These are phyloP conservation scores for Sebastes aleutianus DNA, from an alignment of 2,797 vertebrate species.

Conservation along the genomic window DNA sequence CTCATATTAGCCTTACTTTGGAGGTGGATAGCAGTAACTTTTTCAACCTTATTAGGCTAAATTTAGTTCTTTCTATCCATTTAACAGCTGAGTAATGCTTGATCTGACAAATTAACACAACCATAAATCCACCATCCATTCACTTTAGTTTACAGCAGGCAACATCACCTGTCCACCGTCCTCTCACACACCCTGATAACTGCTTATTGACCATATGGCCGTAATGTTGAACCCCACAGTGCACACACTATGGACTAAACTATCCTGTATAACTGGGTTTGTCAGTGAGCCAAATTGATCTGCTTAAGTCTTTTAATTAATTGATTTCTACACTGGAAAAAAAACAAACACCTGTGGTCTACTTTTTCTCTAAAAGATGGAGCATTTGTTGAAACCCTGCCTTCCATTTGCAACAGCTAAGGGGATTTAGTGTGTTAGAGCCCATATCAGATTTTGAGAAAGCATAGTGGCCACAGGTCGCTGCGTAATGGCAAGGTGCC, in stretches of 20 bases:
- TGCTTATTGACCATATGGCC: slow-evolving; percentile 14
- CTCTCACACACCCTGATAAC: slow-evolving; percentile 17
- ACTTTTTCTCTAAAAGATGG: not conserved
- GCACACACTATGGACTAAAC: slow-evolving; percentile 3
- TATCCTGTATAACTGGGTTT: slow-evolving; percentile 27
- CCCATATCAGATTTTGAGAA: slow-evolving; percentile 43
- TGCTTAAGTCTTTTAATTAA: slow-evolving; percentile 2
- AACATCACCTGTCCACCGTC: slow-evolving; percentile 26
- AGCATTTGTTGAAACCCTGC: slow-evolving; percentile 26
- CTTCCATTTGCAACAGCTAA: slow-evolving; percentile 27
- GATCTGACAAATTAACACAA: slow-evolving; percentile 14
- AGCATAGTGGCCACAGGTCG: slow-evolving; percentile 27
- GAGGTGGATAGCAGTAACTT: slow-evolving; percentile 17
- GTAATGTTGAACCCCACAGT: slow-evolving; percentile 3
- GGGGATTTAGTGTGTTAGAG: slow-evolving; percentile 26
- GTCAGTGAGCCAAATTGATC: slow-evolving; percentile 21
- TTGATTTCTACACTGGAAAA: not conserved
- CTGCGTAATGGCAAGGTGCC: slow-evolving; percentile 18
- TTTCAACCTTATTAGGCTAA: slow-evolving; percentile 21
- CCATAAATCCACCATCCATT: slow-evolving; percentile 18
- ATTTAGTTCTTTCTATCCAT: slow-evolving; percentile 10
- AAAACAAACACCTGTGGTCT: not conserved
- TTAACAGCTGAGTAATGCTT: slow-evolving; percentile 14
- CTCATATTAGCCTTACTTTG: not conserved
- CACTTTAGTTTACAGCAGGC: slow-evolving; percentile 15